Conservation (phyloP, 2,888 invertebrate species). For the Pteria penguin region DNA sequence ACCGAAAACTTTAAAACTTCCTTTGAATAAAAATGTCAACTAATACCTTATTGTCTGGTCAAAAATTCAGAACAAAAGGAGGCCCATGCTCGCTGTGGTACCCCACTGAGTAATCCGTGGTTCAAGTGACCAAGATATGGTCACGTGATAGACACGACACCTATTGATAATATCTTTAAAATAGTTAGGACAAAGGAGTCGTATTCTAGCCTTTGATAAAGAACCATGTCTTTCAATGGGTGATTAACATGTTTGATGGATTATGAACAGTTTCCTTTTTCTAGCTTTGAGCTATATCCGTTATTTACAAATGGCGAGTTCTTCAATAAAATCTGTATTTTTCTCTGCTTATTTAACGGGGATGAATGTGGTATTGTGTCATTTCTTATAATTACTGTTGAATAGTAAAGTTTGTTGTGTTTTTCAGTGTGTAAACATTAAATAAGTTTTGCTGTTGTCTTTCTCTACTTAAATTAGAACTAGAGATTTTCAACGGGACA, state of each 20-base stretch:
- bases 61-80: slow-evolving; percentile 6
- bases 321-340: too few relatives aligned
- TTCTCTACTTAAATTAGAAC: too few relatives aligned
- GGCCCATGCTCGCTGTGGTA: slow-evolving; percentile 15
- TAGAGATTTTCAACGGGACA: too few relatives aligned
- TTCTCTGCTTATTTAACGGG: too few relatives aligned
- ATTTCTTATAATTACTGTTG: too few relatives aligned
- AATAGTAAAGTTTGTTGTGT: too few relatives aligned
- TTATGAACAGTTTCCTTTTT: not conserved
- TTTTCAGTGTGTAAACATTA: too few relatives aligned
- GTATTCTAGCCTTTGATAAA: not conserved
- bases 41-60: slow-evolving; percentile 20
- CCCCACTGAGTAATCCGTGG: slow-evolving; percentile 25
- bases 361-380: too few relatives aligned
- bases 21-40: slow-evolving; percentile 21
- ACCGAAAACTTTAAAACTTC: not conserved
- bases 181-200: slow-evolving; percentile 10
- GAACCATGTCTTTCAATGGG: not conserved
- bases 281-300: too few relatives aligned
- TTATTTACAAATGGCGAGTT: too few relatives aligned
- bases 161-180: slow-evolving; percentile 12
- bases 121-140: slow-evolving; percentile 25
- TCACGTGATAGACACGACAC: slow-evolving; percentile 22
- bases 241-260: not conserved
- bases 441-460: too few relatives aligned